These are phyloP conservation scores for Ondatra zibethicus DNA, from an alignment of 2,113 vertebrate genomes.

Conservation along the genomic window DNA sequence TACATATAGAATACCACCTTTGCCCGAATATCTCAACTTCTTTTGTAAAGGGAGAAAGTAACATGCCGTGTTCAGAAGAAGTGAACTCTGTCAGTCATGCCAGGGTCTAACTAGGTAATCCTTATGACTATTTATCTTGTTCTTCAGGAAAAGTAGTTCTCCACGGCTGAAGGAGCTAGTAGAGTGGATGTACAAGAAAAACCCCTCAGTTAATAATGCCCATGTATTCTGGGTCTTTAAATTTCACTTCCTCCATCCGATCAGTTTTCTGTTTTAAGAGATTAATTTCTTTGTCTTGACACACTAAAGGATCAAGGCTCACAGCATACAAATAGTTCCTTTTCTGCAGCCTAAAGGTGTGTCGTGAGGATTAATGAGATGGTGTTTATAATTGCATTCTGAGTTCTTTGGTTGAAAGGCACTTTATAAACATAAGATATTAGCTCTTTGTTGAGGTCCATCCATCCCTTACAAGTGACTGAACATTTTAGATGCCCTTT, in stretches of 20 bases:
- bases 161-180: neutral
- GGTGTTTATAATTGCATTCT: conserved; percentile 69
- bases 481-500: conserved; percentile 24
- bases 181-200: conserved; percentile 35
- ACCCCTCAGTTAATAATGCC: conserved; percentile 59
- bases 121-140: neutral
- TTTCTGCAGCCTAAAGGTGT: conserved; percentile 38
- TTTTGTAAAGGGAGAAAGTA: neutral
- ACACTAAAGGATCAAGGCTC: conserved; percentile 45
- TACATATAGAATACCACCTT: neutral
- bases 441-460: conserved; percentile 51
- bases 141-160: conserved; percentile 2
- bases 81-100: neutral
- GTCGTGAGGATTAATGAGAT: conserved; percentile 74
- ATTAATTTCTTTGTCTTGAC: conserved; percentile 65
- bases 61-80: neutral
- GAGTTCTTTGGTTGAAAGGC: conserved; percentile 56
- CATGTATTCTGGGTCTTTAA: conserved; percentile 54
- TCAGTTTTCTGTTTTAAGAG: conserved; percentile 61
- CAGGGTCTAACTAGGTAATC: neutral
- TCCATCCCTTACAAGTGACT: conserved; percentile 54
- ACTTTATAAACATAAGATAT: conserved; percentile 64
- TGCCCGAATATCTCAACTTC: neutral
- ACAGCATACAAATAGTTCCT: conserved; percentile 56
- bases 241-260: conserved; percentile 26